These are phyloP conservation scores for Pipistrellus pygmaeus DNA, from an alignment of 2,797 vertebrate species.

Conservation along the genomic window DNA sequence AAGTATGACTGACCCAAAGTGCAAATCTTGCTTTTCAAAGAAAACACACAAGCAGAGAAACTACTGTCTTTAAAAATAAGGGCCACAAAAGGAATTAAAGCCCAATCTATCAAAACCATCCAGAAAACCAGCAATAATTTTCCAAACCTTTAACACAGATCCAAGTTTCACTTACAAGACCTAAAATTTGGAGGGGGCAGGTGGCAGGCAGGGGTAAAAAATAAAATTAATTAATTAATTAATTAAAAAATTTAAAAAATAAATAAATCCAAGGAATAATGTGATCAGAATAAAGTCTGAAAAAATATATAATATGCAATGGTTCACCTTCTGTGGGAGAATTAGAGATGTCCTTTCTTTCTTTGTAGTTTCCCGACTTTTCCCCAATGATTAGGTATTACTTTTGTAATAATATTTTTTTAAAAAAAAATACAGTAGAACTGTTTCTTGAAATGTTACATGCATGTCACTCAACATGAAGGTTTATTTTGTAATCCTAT, in stretches of 20 bases:
- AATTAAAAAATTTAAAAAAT: no score
- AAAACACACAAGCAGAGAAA: background rate
- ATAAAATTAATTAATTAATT: no score
- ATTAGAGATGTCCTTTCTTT: background rate
- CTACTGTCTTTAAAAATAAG: slow-evolving; percentile 22
- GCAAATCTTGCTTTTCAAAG: background rate
- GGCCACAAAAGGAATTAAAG: slow-evolving; percentile 24
- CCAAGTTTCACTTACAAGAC: background rate
- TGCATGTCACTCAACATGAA: slow-evolving; percentile 40
- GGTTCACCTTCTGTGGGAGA: background rate
- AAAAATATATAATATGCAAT: background rate
- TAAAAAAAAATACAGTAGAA: background rate
- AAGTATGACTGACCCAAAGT: background rate
- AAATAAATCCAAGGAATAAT: background rate
- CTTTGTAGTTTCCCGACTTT: slow-evolving; percentile 29
- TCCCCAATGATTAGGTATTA: background rate
- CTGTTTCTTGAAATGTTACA: background rate
- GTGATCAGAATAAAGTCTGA: slow-evolving; percentile 1
- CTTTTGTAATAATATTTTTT: background rate
- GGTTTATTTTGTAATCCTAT: slow-evolving; percentile 64
- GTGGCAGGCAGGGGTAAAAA: background rate
- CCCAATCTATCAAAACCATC: background rate
- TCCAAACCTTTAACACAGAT: slow-evolving; percentile 5
- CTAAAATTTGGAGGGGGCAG: background rate
- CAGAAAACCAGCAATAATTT: slow-evolving; percentile 4